These are phyloP conservation scores for Oryzaephilus surinamensis DNA, from an alignment of 1,140 invertebrate species.

Conservation along the genomic window DNA sequence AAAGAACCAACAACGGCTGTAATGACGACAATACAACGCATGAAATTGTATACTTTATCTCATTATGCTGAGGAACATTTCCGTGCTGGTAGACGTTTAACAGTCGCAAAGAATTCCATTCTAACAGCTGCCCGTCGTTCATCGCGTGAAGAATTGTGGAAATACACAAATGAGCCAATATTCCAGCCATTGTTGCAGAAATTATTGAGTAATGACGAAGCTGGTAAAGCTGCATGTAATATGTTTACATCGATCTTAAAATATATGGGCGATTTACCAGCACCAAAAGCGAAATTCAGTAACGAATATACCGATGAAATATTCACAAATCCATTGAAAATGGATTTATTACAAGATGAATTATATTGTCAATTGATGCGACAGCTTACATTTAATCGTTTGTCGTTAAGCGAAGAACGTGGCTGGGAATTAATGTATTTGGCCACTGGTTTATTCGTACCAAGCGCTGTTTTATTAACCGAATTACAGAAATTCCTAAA, in stretches of 20 bases:
- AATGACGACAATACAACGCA: slow-evolving; percentile 44
- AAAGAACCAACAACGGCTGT: slow-evolving; percentile 38
- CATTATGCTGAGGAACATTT: slow-evolving; percentile 77
- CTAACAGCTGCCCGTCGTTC: slow-evolving; percentile 47
- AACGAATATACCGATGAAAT: slow-evolving; percentile 81
- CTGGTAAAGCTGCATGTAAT: slow-evolving; percentile 57
- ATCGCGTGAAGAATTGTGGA: slow-evolving; percentile 62
- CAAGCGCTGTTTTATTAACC: slow-evolving; percentile 46
- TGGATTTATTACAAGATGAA: slow-evolving; percentile 77
- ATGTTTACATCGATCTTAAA: slow-evolving; percentile 77
- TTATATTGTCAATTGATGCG: slow-evolving; percentile 92
- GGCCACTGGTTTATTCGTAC: slow-evolving; percentile 74
- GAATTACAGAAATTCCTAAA: slow-evolving; percentile 65
- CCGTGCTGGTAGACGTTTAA: slow-evolving; percentile 46
- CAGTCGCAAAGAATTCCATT: slow-evolving; percentile 52
- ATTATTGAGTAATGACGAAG: slow-evolving; percentile 61
- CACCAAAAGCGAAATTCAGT: slow-evolving; percentile 52
- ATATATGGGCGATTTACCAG: slow-evolving; percentile 91
- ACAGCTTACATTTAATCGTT: slow-evolving; percentile 80
- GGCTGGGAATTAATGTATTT: slow-evolving; percentile 94
- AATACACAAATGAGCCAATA: slow-evolving; percentile 73
- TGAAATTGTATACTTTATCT: slow-evolving; percentile 68
- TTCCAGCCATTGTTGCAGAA: slow-evolving; percentile 79
- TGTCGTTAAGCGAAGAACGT: slow-evolving; percentile 71
- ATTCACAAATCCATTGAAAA: slow-evolving; percentile 68